phyloP scores from a whole-genome alignment of 2,888 invertebrate species.

The Danaus chrysippus region DNA sequence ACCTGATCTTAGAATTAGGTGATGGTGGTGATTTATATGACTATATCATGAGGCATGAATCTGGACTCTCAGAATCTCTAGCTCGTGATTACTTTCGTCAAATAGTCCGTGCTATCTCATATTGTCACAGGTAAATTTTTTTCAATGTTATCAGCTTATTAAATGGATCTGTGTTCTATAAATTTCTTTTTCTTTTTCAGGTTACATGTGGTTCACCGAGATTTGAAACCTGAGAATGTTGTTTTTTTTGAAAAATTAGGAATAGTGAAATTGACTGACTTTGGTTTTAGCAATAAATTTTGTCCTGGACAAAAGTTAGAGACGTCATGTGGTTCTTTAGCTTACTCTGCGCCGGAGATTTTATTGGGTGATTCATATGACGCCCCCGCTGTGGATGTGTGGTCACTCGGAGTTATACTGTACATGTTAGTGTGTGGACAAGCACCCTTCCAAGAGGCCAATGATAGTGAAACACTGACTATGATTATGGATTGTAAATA shows the following conservation, averaged over 20 bases:
- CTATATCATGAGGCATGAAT: constrained; percentile 97
- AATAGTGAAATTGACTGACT: constrained; percentile 98
- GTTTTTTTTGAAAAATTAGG: constrained; percentile 99
- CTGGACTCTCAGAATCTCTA: constrained; percentile 89
- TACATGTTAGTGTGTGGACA: constrained; percentile 99
- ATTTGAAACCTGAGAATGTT: constrained; percentile 99
- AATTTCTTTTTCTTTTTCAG: constrained; percentile 47
- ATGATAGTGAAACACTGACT: constrained; percentile 99
- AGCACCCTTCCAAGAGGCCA: constrained; percentile 99
- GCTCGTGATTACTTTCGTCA: constrained; percentile 96
- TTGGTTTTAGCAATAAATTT: constrained; percentile 97
- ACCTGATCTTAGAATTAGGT: constrained; percentile 97
- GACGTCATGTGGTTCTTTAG: constrained; percentile 98
- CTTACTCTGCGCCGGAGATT: constrained; percentile 99
- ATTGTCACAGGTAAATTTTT: constrained; percentile 93
- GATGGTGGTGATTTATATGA: constrained; percentile 99
- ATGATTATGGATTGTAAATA: constrained; percentile 99
- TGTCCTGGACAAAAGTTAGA: constrained; percentile 97
- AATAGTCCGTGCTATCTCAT: constrained; percentile 98
- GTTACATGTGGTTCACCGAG: constrained; percentile 86
- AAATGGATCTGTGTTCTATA: constrained; percentile 4
- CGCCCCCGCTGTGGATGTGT: constrained; percentile 99
- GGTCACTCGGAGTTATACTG: constrained; percentile 98
- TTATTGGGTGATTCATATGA: constrained; percentile 98
- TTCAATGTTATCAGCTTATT: constrained; percentile 8